Percentiles rank a stretch among this genome's conserved stretches.
These are phyloP conservation scores for Holcopasites calliopsidis DNA, from an alignment of 1,140 invertebrate genomes.

Conservation along the genomic window DNA sequence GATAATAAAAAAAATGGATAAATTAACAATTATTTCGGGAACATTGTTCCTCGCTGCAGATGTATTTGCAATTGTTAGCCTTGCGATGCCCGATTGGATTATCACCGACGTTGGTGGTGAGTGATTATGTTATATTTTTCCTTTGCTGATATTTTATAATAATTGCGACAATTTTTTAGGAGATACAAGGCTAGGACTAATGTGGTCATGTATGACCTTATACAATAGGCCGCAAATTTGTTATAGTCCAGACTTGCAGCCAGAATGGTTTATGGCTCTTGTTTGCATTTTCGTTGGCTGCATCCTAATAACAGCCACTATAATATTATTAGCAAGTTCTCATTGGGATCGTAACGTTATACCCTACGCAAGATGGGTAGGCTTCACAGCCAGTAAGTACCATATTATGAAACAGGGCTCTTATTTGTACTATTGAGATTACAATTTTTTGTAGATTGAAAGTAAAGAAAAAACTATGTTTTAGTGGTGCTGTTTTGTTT, in stretches of 20 bases:
- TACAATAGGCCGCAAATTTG: conserved; percentile 94
- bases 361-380: conserved; percentile 96
- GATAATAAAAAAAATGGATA: conserved; percentile 88
- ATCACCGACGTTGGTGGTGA: conserved; percentile 95
- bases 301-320: conserved; percentile 94
- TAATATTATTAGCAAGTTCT: conserved; percentile 91
- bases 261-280: conserved; percentile 94
- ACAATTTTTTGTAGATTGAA: too few relatives aligned
- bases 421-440: not conserved
- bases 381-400: conserved; percentile 94
- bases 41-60: conserved; percentile 95
- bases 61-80: conserved; percentile 95
- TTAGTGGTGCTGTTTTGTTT: conserved; percentile 97
- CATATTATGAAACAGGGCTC: conserved; percentile 63
- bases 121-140: conserved; percentile 4
- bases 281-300: conserved; percentile 96
- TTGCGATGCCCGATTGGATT: conserved; percentile 98
- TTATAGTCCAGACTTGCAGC: conserved; percentile 91
- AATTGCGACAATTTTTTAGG: conserved; percentile 79
- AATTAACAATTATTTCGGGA: conserved; percentile 94
- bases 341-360: conserved; percentile 95
- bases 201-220: conserved; percentile 96
- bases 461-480: conserved; percentile 65
- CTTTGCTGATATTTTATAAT: not conserved
- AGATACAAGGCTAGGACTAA: conserved; percentile 92